These are phyloP conservation scores for Colletes gigas DNA, from an alignment of 1,140 invertebrate species.

Conservation along the genomic window DNA sequence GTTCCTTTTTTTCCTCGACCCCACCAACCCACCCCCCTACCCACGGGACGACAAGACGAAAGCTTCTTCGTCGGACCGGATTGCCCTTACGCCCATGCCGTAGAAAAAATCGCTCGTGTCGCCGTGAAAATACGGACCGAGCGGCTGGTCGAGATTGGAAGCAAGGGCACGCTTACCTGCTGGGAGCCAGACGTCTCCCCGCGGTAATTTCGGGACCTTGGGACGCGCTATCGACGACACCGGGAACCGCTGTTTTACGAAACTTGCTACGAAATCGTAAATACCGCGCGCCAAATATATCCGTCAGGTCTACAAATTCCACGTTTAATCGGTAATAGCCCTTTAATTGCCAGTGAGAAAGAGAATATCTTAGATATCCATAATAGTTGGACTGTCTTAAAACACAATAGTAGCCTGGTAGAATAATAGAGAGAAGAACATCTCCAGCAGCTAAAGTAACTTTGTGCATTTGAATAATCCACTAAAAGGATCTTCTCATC, in stretches of 20 bases:
- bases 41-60: conserved; percentile 20
- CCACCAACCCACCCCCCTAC: background rate
- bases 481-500: background rate
- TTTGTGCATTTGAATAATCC: background rate
- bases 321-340: no score
- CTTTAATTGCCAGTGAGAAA: background rate
- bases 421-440: background rate
- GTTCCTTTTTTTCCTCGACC: background rate
- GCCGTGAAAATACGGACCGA: background rate
- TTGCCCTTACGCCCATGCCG: no score
- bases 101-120: conserved; percentile 6
- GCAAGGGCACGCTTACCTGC: conserved; percentile 20
- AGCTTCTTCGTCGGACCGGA: no score
- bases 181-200: conserved; percentile 18
- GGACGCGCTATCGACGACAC: background rate
- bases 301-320: no score
- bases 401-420: background rate
- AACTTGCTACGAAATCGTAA: no score
- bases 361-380: background rate
- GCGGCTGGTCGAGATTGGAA: conserved; percentile 23
- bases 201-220: conserved; percentile 39
- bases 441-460: background rate
- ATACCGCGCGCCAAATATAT: no score
- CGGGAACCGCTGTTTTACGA: background rate
- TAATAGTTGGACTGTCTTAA: background rate